These are phyloP conservation scores for Limenitis camilla DNA, from an alignment of 2,888 invertebrate genomes.

Conservation along the genomic window DNA sequence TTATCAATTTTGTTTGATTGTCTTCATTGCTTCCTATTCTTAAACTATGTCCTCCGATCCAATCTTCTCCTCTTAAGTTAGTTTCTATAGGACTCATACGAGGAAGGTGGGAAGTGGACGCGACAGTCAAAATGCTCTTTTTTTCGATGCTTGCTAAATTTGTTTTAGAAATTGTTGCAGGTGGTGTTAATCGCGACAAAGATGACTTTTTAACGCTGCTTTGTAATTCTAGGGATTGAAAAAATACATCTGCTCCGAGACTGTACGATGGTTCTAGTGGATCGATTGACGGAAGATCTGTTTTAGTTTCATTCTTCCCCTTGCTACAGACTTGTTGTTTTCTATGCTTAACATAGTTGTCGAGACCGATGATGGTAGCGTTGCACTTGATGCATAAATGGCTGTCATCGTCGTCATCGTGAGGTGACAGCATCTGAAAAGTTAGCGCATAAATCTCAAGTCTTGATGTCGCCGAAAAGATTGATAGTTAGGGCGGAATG, in stretches of 20 bases:
- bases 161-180: slow-evolving; percentile 52
- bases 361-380: slow-evolving; percentile 86
- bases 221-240: slow-evolving; percentile 86
- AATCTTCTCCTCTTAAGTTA: slow-evolving; percentile 72
- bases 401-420: slow-evolving; percentile 85
- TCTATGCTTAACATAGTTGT: slow-evolving; percentile 89
- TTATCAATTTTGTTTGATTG: slow-evolving; percentile 76
- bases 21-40: slow-evolving; percentile 72
- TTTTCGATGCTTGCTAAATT: slow-evolving; percentile 39
- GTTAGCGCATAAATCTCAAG: slow-evolving; percentile 19
- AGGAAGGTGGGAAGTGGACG: slow-evolving; percentile 52
- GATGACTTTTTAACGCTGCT: slow-evolving; percentile 79
- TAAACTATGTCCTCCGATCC: slow-evolving; percentile 76
- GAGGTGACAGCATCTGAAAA: slow-evolving; percentile 69
- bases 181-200: slow-evolving; percentile 65
- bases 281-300: slow-evolving; percentile 50
- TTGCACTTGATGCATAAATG: slow-evolving; percentile 93
- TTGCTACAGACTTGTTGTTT: slow-evolving; percentile 79
- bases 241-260: slow-evolving; percentile 88
- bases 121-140: slow-evolving; percentile 42
- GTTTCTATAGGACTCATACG: slow-evolving; percentile 59
- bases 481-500: slow-evolving; percentile 32
- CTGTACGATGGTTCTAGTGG: slow-evolving; percentile 69
- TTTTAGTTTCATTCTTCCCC: slow-evolving; percentile 40
- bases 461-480: slow-evolving; percentile 32